A percentile compares a stretch with the other conserved stretches of the same genome.
Evolutionary conservation across 1,140 invertebrate genomes (phyloP).

Genomic region (Drosophila sp.): DNA sequence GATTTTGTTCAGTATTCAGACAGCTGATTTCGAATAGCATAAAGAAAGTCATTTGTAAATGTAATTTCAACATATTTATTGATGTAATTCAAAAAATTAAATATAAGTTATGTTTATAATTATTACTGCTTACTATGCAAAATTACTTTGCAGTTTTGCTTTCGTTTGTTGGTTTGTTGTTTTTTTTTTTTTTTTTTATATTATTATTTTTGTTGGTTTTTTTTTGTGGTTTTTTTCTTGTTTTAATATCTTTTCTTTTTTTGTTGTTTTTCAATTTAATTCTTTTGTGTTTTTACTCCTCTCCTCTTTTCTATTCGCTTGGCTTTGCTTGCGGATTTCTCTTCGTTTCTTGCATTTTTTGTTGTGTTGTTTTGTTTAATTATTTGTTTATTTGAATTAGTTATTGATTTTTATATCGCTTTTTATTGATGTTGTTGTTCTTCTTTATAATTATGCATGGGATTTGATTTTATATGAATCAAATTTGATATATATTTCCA

Average conservation of each 20-base stretch:
- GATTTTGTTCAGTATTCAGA: no score
- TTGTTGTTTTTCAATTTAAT: constrained; percentile 35
- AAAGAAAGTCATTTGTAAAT: constrained; percentile 21
- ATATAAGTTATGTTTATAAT: constrained; percentile 80
- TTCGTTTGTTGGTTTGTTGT: constrained; percentile 37
- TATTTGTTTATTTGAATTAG: constrained; percentile 40
- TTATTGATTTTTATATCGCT: constrained; percentile 41
- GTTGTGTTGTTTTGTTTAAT: constrained; percentile 26
- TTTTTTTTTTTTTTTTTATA: constrained; percentile 18
- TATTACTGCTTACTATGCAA: constrained; percentile 77
- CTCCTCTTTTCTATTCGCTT: constrained; percentile 9
- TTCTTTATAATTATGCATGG: constrained; percentile 44
- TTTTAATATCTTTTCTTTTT: constrained; percentile 32
- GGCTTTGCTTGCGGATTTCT: constrained; percentile 25
- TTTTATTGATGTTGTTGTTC: constrained; percentile 17
- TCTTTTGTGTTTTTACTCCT: constrained; percentile 41
- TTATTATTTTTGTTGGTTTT: constrained; percentile 23
- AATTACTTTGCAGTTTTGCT: constrained; percentile 76
- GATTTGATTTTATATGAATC: constrained; percentile 51
- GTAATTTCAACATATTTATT: constrained; percentile 80
- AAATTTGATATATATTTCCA: constrained; percentile 50
- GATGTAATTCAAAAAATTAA: constrained; percentile 81
- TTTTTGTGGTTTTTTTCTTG: constrained; percentile 26
- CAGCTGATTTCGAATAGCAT: background rate
- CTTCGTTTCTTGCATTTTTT: constrained; percentile 42